A percentile compares a stretch with the other conserved stretches of the same genome.
These are phyloP conservation scores for Triplophysa dalaica DNA, from an alignment of 2,113 vertebrate species.

Conservation along the genomic window DNA sequence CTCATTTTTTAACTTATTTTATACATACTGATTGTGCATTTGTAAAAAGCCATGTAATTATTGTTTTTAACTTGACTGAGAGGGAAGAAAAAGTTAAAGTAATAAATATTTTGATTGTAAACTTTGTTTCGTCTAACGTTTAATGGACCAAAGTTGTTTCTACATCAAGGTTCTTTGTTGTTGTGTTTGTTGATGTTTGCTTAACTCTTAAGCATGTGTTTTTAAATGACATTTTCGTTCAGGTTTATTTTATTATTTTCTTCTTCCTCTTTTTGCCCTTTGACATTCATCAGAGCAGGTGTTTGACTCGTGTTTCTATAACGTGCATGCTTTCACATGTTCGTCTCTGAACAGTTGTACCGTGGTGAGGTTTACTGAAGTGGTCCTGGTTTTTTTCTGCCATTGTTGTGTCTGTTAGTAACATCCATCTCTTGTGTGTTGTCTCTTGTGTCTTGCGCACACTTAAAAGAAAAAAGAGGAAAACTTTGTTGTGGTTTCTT, in stretches of 20 bases:
- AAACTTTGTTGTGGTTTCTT: constrained; percentile 76
- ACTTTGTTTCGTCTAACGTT: constrained; percentile 89
- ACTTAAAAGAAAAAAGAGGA: constrained; percentile 63
- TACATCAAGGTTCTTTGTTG: constrained; percentile 76
- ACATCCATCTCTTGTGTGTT: constrained; percentile 76
- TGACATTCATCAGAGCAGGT: constrained; percentile 78
- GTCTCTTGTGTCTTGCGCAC: constrained; percentile 79
- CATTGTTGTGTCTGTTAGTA: constrained; percentile 67
- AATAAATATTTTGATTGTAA: constrained; percentile 95
- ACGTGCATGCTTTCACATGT: constrained; percentile 88
- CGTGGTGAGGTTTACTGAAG: constrained; percentile 74
- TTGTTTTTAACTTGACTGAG: constrained; percentile 82
- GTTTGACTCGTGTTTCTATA: constrained; percentile 80
- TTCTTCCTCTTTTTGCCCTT: constrained; percentile 46
- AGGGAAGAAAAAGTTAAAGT: constrained; percentile 57
- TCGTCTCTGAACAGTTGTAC: constrained; percentile 75
- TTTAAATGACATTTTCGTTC: constrained; percentile 62
- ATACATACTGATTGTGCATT: constrained; percentile 95
- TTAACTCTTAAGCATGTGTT: constrained; percentile 84
- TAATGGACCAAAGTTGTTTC: constrained; percentile 97
- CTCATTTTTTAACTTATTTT: constrained; percentile 99
- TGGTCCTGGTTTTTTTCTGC: constrained; percentile 72
- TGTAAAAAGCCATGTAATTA: constrained; percentile 99
- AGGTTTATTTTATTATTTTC: constrained; percentile 56
- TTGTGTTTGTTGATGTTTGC: constrained; percentile 78